phyloP scores from a whole-genome alignment of 2,113 vertebrate genomes.

The Phylloscopus whistleri region DNA sequence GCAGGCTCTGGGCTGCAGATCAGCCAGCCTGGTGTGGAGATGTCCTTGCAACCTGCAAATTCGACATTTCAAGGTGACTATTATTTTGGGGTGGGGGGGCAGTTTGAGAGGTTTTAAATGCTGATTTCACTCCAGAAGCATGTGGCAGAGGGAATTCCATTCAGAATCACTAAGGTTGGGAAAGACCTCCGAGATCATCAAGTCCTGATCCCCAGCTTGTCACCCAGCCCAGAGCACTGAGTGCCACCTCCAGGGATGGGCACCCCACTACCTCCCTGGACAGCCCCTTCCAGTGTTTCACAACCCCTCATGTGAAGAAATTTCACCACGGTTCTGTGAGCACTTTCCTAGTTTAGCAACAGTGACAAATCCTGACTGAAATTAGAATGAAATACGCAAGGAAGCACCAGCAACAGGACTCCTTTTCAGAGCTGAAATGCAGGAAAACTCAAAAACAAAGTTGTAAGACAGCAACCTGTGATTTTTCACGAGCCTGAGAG shows the following conservation, averaged over 20 bases:
- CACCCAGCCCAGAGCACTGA: not conserved
- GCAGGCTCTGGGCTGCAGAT: not conserved
- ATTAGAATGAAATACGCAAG: not conserved
- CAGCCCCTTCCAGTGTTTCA: not conserved
- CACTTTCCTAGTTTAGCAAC: not conserved
- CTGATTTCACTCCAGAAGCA: not conserved
- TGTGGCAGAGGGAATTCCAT: not conserved
- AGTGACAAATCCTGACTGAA: not conserved
- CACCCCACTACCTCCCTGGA: not conserved
- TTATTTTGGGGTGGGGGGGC: too few relatives aligned
- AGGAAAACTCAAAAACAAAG: not conserved
- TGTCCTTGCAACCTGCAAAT: not conserved
- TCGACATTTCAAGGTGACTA: not conserved
- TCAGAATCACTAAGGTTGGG: not conserved
- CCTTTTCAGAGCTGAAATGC: not conserved
- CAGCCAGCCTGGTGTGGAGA: not conserved
- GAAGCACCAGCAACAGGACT: not conserved
- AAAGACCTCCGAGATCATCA: rapidly evolving
- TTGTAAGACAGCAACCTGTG: not conserved
- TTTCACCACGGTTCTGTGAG: rapidly evolving
- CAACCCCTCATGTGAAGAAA: not conserved
- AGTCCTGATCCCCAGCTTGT: not conserved
- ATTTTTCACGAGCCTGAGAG: not conserved
- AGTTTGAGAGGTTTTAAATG: not conserved
- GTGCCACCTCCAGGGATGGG: not conserved